Evolutionary conservation across 92 coral and sea anemone species (phyloP), one percentile per base, ranked within the genome.

Genomic region (Galaxea fascicularis): DNA sequence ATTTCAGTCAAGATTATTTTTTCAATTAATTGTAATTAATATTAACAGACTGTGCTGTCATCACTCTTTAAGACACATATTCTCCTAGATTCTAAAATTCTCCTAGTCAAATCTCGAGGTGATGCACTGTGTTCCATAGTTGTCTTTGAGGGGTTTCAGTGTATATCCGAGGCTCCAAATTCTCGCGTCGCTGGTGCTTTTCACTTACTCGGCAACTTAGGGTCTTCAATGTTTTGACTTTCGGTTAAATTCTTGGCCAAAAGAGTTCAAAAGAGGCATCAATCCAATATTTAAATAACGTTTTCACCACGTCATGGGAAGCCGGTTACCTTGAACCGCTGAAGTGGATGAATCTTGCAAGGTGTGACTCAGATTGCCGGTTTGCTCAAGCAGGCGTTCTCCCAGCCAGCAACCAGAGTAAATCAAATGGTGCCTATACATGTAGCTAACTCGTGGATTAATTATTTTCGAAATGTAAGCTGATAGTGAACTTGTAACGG

Each of bases 341-440:
- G 93, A 85, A 52, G 76, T 85, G 39, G 78, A 60, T 20, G 87
- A 83, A 79, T 71, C 76, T 60, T 89, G 87, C 75, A 85, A 79
- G 28, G 74, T 60, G 72, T 46, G 74, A 74, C 89, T 52, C 21
- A 71, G 84, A 62, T 77, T 77, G 68, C 35, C 71, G 46, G 82
- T 77, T 20, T 77, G 58, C 56, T 20, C 45, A 41, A 71, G 56
- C 27, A 71, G 76, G 4, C 21, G 71, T 71, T 59, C 76, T 30
- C 74, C 76, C 39, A 80, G 60, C 13, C 76, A 20, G 45, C 89
- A 91, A 46, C 94, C 81, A 85, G 87, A 91, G 35, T 82, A 82
- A 78, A n/a, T n/a, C n/a, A n/a, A n/a, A n/a, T n/a, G n/a, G n/a
- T n/a, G n/a, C n/a, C n/a, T n/a, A n/a, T n/a, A n/a, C n/a, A n/a